A percentile compares a stretch with the other conserved stretches of the same genome.
Evolutionary conservation across 2,797 vertebrate genomes (phyloP).

Genomic region (Nannoperca australis): DNA sequence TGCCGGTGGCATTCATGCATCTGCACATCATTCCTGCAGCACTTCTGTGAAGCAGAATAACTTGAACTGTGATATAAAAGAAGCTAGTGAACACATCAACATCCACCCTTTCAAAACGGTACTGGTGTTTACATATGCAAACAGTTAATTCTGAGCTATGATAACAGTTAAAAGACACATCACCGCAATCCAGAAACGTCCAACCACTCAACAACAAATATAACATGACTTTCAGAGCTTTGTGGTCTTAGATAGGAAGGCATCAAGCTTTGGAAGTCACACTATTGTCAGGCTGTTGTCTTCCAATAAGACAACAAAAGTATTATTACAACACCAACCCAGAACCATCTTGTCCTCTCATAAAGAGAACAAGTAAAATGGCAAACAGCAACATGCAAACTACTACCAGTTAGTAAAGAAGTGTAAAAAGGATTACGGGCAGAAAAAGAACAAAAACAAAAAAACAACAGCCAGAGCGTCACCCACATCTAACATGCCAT

Average conservation of each 20-base stretch:
- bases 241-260: not conserved
- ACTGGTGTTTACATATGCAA: slow-evolving; percentile 2
- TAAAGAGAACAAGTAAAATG: slow-evolving; percentile 32
- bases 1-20: slow-evolving; percentile 69
- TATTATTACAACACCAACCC: slow-evolving; percentile 43
- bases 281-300: slow-evolving; percentile 21
- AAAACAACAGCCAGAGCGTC: slow-evolving; percentile 48
- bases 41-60: slow-evolving; percentile 23
- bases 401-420: slow-evolving; percentile 77
- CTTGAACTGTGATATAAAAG: slow-evolving; percentile 6
- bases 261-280: slow-evolving; percentile 52
- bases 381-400: slow-evolving; percentile 74
- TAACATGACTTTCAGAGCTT: slow-evolving; percentile 41
- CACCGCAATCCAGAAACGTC: slow-evolving; percentile 13
- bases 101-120: slow-evolving; percentile 9
- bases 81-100: not conserved
- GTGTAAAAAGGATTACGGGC: slow-evolving; percentile 39
- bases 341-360: slow-evolving; percentile 38
- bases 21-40: slow-evolving; percentile 35
- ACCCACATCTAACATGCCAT: slow-evolving; percentile 77
- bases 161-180: slow-evolving; percentile 24
- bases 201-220: slow-evolving; percentile 11
- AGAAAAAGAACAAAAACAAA: slow-evolving; percentile 7
- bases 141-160: not conserved
- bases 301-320: slow-evolving; percentile 20